Conservation (phyloP, 2,113 vertebrate genomes). For the Campylomormyrus numenius region DNA sequence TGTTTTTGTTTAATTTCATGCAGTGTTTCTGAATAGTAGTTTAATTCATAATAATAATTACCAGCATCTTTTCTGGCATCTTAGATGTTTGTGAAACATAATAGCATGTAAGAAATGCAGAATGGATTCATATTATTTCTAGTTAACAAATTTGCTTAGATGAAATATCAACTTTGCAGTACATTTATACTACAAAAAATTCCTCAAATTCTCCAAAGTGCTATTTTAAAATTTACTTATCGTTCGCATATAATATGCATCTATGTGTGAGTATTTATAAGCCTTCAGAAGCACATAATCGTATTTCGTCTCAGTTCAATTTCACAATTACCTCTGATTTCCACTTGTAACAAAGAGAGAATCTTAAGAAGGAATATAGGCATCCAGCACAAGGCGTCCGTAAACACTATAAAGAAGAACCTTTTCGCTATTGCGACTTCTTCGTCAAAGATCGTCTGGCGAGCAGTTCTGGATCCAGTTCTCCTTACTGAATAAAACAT, state of each 20-base stretch:
- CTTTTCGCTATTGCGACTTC: constrained; percentile 47
- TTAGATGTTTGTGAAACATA: not conserved
- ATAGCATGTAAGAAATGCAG: not conserved
- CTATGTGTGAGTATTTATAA: not conserved
- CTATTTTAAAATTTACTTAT: not conserved
- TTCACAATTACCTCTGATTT: constrained; percentile 49
- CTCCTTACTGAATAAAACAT: constrained; percentile 52
- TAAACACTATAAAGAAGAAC: constrained; percentile 55
- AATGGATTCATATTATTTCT: not conserved
- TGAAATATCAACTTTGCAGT: not conserved
- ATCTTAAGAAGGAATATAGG: constrained; percentile 53
- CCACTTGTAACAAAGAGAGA: constrained; percentile 51
- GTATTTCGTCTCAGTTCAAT: not conserved
- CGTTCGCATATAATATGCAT: not conserved
- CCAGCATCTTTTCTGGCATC: not conserved
- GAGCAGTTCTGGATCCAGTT: constrained; percentile 26
- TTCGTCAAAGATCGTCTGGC: constrained; percentile 25
- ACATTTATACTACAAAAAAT: not conserved
- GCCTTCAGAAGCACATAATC: not conserved
- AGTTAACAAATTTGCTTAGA: not conserved
- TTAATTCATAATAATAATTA: not conserved
- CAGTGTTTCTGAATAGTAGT: not conserved
- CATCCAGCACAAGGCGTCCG: constrained; percentile 57
- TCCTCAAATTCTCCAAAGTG: not conserved
- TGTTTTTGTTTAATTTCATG: not conserved